phyloP scores from a whole-genome alignment of 1,140 invertebrate genomes.

The Apis laboriosa region DNA sequence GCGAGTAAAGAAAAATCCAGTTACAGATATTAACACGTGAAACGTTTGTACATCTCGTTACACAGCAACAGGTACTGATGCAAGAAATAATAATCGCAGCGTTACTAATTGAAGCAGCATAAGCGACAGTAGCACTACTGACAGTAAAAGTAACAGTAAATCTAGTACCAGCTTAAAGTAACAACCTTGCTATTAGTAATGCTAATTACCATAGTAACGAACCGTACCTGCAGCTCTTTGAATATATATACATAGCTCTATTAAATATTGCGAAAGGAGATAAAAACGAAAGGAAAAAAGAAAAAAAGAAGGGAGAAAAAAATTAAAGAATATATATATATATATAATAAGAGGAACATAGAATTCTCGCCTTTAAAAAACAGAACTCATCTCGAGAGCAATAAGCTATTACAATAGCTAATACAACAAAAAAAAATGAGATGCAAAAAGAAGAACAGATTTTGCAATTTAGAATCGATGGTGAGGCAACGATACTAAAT shows the following conservation, averaged over 20 bases:
- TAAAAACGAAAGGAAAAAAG: neutral
- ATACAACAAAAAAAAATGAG: neutral
- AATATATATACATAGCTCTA: neutral
- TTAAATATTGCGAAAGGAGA: neutral
- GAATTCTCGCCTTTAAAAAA: neutral
- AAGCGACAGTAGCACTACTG: neutral
- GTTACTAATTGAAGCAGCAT: conserved; percentile 6
- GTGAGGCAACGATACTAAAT: neutral
- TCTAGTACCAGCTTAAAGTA: neutral
- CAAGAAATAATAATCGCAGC: conserved; percentile 9
- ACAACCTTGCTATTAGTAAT: neutral
- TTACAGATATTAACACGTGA: neutral
- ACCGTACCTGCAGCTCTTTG: neutral
- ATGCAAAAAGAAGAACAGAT: neutral
- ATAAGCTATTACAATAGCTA: neutral
- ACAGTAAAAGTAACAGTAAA: neutral
- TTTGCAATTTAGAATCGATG: neutral
- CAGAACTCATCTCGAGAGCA: neutral
- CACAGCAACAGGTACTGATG: neutral
- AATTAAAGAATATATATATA: neutral
- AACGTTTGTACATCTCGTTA: neutral
- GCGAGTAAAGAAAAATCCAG: neutral
- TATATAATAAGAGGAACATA: neutral
- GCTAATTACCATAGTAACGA: neutral
- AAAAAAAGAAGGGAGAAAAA: neutral